These are phyloP conservation scores for Thysanoteuthis rhombus DNA, from an alignment of 2,888 invertebrate genomes.

Conservation along the genomic window DNA sequence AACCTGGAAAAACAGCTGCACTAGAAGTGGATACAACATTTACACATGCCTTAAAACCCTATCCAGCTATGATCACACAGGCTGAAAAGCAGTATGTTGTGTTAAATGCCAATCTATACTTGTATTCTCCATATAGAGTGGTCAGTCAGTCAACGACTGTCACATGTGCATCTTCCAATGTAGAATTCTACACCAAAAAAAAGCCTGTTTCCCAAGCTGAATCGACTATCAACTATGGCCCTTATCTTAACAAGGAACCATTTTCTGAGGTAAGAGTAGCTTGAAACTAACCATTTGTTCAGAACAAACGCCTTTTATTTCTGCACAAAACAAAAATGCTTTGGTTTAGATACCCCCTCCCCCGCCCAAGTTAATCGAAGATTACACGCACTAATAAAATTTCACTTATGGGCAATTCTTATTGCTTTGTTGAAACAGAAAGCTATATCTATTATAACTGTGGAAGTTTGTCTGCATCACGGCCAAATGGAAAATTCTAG, in stretches of 20 bases:
- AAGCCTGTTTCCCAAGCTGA: slow-evolving; percentile 75
- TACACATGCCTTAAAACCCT: slow-evolving; percentile 81
- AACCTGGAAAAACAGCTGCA: slow-evolving; percentile 57
- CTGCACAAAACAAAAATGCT: background rate
- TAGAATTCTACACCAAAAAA: slow-evolving; percentile 72
- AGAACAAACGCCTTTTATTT: background rate
- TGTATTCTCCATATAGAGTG: slow-evolving; percentile 85
- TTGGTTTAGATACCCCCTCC: background rate
- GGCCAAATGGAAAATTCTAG: no score
- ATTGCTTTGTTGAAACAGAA: no score
- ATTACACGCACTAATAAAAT: no score
- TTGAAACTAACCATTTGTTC: background rate
- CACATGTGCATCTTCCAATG: slow-evolving; percentile 79
- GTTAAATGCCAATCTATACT: slow-evolving; percentile 84
- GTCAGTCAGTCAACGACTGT: slow-evolving; percentile 84
- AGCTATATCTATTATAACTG: no score
- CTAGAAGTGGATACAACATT: slow-evolving; percentile 73
- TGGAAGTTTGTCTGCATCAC: no score
- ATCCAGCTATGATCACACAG: slow-evolving; percentile 89
- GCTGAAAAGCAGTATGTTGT: slow-evolving; percentile 92
- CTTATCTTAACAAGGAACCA: slow-evolving; percentile 80
- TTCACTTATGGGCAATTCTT: no score
- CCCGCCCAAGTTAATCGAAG: no score
- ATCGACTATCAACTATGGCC: slow-evolving; percentile 86
- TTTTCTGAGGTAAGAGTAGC: slow-evolving; percentile 66